These are phyloP conservation scores for Acleris literana DNA, from an alignment of 2,888 invertebrate genomes.

Conservation along the genomic window DNA sequence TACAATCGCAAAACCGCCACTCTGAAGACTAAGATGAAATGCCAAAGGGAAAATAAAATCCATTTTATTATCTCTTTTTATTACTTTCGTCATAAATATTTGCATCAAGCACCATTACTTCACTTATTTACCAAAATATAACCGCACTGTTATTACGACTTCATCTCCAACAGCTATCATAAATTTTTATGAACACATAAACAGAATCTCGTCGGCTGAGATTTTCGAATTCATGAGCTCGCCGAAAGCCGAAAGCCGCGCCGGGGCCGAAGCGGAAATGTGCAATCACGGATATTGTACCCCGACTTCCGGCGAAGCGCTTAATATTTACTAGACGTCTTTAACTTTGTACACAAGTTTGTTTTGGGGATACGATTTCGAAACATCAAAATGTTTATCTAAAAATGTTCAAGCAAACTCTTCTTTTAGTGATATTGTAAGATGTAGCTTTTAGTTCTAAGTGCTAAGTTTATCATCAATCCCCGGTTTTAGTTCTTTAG, in stretches of 20 bases:
- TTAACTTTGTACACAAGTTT: constrained; percentile 34
- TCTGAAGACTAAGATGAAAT: too few relatives aligned
- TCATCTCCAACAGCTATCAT: constrained; percentile 23
- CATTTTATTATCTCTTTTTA: not conserved
- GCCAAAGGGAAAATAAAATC: not conserved
- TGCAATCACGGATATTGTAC: constrained; percentile 38
- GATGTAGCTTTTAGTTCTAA: not conserved
- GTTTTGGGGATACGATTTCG: constrained; percentile 28
- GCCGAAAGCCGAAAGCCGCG: constrained; percentile 25
- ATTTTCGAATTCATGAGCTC: constrained; percentile 36
- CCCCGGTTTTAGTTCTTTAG: not conserved
- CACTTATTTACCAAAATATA: constrained; percentile 26
- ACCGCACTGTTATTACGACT: constrained; percentile 32
- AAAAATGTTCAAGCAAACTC: constrained; percentile 16
- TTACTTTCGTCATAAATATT: constrained; percentile 1
- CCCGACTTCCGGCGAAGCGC: constrained; percentile 30
- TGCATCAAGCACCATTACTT: constrained; percentile 19
- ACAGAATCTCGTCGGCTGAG: constrained; percentile 28
- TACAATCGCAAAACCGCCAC: too few relatives aligned
- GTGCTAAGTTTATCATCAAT: constrained; percentile 1
- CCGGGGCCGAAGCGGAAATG: constrained; percentile 34
- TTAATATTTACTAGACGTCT: constrained; percentile 36
- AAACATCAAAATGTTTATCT: constrained; percentile 30
- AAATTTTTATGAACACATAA: constrained; percentile 37
- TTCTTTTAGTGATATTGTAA: constrained; percentile 17